These are phyloP conservation scores for Heliconius eleuchia DNA, from an alignment of 1,140 invertebrate genomes.

Conservation along the genomic window DNA sequence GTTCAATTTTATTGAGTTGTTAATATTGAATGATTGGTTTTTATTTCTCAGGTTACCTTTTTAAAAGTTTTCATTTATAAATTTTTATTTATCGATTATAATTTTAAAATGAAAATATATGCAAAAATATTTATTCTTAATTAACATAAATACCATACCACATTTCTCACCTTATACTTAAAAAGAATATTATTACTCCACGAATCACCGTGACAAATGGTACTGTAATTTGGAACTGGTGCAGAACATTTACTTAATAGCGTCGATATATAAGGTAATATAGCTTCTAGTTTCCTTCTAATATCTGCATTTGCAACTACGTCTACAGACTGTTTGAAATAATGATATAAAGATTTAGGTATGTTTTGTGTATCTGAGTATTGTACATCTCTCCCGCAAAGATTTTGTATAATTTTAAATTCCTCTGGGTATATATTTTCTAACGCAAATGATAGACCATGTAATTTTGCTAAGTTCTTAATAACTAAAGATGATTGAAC, in stretches of 20 bases:
- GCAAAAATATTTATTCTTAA: too few relatives aligned
- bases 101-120: too few relatives aligned
- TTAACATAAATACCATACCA: too few relatives aligned
- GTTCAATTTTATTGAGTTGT: too few relatives aligned
- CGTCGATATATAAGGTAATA: constrained; percentile 46
- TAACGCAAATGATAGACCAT: constrained; percentile 64
- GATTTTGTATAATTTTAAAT: constrained; percentile 51
- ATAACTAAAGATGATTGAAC: constrained; percentile 57
- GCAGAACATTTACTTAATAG: constrained; percentile 54
- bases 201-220: constrained; percentile 67
- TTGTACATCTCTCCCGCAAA: constrained; percentile 54
- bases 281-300: constrained; percentile 48
- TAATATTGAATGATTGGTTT: too few relatives aligned
- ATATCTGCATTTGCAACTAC: constrained; percentile 47
- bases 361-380: constrained; percentile 50
- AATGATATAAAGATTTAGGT: constrained; percentile 52
- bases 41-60: too few relatives aligned
- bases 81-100: too few relatives aligned
- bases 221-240: constrained; percentile 47
- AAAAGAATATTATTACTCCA: constrained; percentile 66
- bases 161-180: constrained; percentile 53
- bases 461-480: constrained; percentile 68
- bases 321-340: constrained; percentile 58
- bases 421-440: constrained; percentile 48
- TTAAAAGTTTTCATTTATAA: too few relatives aligned